phyloP scores from a whole-genome alignment of 1,140 invertebrate genomes.

The Choristoneura fumiferana region DNA sequence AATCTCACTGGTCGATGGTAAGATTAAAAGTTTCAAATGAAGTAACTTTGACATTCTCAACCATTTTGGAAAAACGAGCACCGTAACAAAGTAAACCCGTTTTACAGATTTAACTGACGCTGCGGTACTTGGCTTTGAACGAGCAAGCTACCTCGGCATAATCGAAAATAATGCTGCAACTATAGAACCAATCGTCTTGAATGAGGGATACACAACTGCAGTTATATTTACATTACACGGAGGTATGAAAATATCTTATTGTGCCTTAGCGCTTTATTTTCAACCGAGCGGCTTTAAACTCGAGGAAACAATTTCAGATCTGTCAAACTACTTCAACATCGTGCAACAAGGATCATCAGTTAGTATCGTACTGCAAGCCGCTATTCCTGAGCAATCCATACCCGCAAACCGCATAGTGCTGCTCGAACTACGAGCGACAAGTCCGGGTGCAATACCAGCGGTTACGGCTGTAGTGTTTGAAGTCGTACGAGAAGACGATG shows the following conservation, averaged over 20 bases:
- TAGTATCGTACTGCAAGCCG: not conserved
- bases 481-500: not conserved
- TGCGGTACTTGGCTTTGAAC: conserved; percentile 31
- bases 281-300: no score
- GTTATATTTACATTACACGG: conserved; percentile 31
- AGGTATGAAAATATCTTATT: conserved; percentile 22
- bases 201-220: conserved; percentile 27
- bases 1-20: not conserved
- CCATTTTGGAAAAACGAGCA: no score
- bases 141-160: conserved; percentile 31
- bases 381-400: conserved; percentile 12
- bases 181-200: conserved; percentile 29
- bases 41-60: no score
- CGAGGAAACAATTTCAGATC: no score
- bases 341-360: not conserved
- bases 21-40: no score
- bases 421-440: conserved; percentile 19
- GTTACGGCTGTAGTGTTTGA: conserved; percentile 20
- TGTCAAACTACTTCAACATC: not conserved
- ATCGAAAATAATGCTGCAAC: conserved; percentile 23
- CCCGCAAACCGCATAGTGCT: conserved; percentile 18
- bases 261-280: no score
- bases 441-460: conserved; percentile 3
- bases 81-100: no score
- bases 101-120: conserved; percentile 4